Percentiles rank a stretch among this genome's conserved stretches.
Evolutionary conservation across 2,113 vertebrate genomes (phyloP).

Genomic region (Salvelinus fontinalis): DNA sequence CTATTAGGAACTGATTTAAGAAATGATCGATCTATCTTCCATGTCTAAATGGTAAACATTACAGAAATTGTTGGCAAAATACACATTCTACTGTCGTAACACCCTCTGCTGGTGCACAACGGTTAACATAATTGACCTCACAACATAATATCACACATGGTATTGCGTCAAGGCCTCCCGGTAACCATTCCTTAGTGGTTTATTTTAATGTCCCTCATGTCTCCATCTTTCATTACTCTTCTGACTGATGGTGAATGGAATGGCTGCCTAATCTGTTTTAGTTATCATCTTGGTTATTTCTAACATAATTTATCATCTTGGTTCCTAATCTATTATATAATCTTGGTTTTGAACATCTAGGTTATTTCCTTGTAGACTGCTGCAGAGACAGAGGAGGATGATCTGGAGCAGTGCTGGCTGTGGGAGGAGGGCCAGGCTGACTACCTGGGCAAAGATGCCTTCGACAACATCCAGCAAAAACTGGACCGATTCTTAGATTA

Average conservation of each 20-base stretch:
- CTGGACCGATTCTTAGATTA: conserved; percentile 81
- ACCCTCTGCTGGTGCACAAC: background rate
- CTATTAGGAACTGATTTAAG: background rate
- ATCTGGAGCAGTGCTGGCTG: conserved; percentile 66
- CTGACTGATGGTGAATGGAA: background rate
- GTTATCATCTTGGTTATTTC: background rate
- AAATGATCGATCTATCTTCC: background rate
- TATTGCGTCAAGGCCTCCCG: background rate
- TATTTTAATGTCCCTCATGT: background rate
- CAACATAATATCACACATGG: background rate
- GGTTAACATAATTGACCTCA: background rate
- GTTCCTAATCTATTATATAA: too few species aligned
- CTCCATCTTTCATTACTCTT: background rate
- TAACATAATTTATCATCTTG: background rate
- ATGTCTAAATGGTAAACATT: background rate
- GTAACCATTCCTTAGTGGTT: background rate
- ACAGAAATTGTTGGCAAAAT: background rate
- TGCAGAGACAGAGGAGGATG: conserved; percentile 44
- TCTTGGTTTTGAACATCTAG: conserved; percentile 38
- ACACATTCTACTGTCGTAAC: background rate
- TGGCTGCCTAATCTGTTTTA: background rate
- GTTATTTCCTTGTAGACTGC: conserved; percentile 30
- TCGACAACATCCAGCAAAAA: conserved; percentile 76
- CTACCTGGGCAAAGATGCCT: conserved; percentile 82
- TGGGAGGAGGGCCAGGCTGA: conserved; percentile 81